Percentiles rank a stretch among this genome's conserved stretches.
Conservation (phyloP, 2,888 invertebrate genomes). For the Amiota minor region DNA sequence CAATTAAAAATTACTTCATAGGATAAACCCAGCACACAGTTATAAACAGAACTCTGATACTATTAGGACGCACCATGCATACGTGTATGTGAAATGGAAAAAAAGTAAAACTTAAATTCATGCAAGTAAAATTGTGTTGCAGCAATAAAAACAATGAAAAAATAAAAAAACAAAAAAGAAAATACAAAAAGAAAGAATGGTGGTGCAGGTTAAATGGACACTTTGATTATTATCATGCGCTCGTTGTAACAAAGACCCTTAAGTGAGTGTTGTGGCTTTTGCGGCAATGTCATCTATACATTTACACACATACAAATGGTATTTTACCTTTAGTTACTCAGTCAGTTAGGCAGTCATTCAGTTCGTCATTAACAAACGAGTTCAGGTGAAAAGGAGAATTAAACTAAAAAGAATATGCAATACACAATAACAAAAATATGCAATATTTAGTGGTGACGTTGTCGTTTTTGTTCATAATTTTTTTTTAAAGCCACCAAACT, state of each 20-base stretch:
- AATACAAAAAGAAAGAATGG: constrained; percentile 30
- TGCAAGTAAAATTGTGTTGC: constrained; percentile 23
- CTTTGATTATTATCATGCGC: constrained; percentile 61
- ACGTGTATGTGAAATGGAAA: not conserved
- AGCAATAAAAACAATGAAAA: constrained; percentile 59
- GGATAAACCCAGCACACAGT: too few species aligned
- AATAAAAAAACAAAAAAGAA: constrained; percentile 44
- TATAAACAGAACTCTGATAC: too few species aligned
- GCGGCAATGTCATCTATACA: constrained; percentile 49
- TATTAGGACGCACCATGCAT: too few species aligned
- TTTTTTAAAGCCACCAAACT: too few species aligned
- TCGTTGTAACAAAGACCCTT: constrained; percentile 49
- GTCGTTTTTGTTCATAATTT: too few species aligned
- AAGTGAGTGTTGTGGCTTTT: constrained; percentile 59
- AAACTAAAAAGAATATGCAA: constrained; percentile 10
- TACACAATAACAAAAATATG: constrained; percentile 14
- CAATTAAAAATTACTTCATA: too few species aligned
- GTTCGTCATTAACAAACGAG: too few species aligned
- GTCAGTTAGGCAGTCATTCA: not conserved
- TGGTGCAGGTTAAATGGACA: constrained; percentile 38
- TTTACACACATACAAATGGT: constrained; percentile 23
- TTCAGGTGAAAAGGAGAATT: too few species aligned
- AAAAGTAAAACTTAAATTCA: constrained; percentile 15
- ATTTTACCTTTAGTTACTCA: not conserved
- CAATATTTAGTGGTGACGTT: too few species aligned